These are phyloP conservation scores for Rhinopomastus cyanomelas DNA, from an alignment of 2,113 vertebrate genomes.

Conservation along the genomic window DNA sequence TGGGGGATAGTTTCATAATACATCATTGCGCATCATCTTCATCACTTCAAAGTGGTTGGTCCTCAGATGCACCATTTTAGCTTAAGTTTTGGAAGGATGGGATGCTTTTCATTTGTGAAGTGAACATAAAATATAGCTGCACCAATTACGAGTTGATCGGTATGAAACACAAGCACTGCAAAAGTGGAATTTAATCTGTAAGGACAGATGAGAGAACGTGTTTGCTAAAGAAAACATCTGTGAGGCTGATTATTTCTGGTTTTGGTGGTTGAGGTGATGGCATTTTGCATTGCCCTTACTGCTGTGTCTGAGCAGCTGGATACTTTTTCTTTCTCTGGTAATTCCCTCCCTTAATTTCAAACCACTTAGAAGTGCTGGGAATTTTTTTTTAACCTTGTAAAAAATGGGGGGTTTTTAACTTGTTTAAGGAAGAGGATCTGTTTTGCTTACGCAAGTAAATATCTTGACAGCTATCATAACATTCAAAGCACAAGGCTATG, in stretches of 20 bases:
- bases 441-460: background rate
- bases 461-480: background rate
- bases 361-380: background rate
- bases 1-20: background rate
- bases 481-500: background rate
- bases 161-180: slow-evolving; percentile 63
- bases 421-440: background rate
- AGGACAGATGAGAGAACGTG: background rate
- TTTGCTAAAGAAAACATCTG: background rate
- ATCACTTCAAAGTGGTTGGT: slow-evolving; percentile 32
- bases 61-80: slow-evolving; percentile 55
- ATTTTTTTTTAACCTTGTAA: too few relatives aligned
- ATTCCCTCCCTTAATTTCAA: background rate
- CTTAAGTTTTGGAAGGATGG: slow-evolving; percentile 64
- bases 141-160: slow-evolving; percentile 62
- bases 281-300: background rate
- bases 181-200: slow-evolving; percentile 46
- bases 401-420: background rate
- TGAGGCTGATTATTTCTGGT: background rate
- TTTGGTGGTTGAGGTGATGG: background rate
- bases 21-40: background rate
- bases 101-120: slow-evolving; percentile 61
- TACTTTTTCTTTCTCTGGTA: background rate
- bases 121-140: slow-evolving; percentile 61
- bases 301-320: background rate